Base-by-base conservation (phyloP, 2,888 invertebrate genomes). In the Metalampra italica region DNA sequence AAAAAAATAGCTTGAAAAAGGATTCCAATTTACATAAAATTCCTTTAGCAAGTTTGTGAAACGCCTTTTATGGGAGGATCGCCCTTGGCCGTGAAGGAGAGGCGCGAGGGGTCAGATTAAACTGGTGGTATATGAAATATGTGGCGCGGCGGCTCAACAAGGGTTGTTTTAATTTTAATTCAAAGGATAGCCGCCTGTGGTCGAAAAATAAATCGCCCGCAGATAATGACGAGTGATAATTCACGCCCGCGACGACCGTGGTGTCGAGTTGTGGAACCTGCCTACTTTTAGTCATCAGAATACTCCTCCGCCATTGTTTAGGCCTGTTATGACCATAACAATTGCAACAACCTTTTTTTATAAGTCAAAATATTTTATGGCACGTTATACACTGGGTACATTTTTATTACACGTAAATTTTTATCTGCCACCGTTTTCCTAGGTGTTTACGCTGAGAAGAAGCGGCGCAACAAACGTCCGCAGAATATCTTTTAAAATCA, bases 21-120 rank as follows among this genome's bases (percentile, higher is more conserved):
- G 60, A 61, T 58, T 64, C 71, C 66, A 78, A 82, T 83, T 82
- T 83, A 78, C 82, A 82, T 83, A 78, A 83, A 80, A 83, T 78
- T 75, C 78, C 71, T 71, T 71, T 65, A 64, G 60, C 57, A 62
- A 64, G 66, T 43, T 54, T 53, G 53, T 53, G 56, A 56, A 53
- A 49, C 59, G 51, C 51, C 61, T 54, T 57, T 59, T 58, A 22
- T 22, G 5, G 22, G 60, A 56, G 53, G 40, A 34, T 44, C 40
- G 44, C 42, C n/a, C 22, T 15, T 15, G 22, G 22, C 15, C 14
- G n/a, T 12, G 7, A 12, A 13, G 13, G 12, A 34, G 34, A 34
- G 11, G 9, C 7, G 62, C 51, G 60, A 66, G 63, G 70, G 67
- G 71, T 68, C 68, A 66, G 66, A 64, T 68, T 71, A 71, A 58